These are phyloP conservation scores for Aeoliscus strigatus DNA, from an alignment of 2,797 vertebrate species.

Conservation along the genomic window DNA sequence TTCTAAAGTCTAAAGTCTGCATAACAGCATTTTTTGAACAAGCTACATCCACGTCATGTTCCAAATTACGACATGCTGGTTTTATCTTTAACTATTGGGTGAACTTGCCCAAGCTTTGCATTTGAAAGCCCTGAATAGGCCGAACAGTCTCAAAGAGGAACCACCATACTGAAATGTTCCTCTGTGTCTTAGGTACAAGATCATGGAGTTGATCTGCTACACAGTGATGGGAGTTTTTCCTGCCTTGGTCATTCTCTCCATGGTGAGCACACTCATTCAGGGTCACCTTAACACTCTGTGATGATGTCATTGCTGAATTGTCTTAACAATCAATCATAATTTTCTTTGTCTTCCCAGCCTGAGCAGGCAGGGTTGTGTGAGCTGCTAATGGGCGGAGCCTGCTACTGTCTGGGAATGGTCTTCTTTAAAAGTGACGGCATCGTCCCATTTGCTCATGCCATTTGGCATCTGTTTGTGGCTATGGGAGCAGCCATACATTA, in stretches of 20 bases:
- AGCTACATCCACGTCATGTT: too few relatives aligned
- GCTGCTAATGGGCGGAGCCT: slow-evolving; percentile 85
- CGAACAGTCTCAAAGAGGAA: too few relatives aligned
- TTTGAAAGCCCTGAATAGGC: too few relatives aligned
- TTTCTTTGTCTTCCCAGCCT: slow-evolving; percentile 64
- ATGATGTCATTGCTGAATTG: neutral
- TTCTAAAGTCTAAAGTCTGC: too few relatives aligned
- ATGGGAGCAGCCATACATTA: slow-evolving; percentile 89
- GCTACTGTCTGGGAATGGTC: slow-evolving; percentile 88
- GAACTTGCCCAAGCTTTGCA: too few relatives aligned
- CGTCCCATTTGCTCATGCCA: slow-evolving; percentile 93
- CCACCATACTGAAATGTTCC: neutral
- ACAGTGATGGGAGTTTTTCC: slow-evolving; percentile 90
- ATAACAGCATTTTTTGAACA: too few relatives aligned
- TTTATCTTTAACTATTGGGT: too few relatives aligned
- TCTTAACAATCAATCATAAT: neutral
- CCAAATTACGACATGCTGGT: too few relatives aligned
- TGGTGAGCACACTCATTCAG: slow-evolving; percentile 77
- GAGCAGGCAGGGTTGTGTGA: slow-evolving; percentile 86
- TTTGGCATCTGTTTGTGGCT: slow-evolving; percentile 95
- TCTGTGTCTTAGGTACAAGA: slow-evolving; percentile 82
- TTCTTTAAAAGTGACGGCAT: slow-evolving; percentile 96
- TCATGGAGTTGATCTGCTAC: slow-evolving; percentile 92
- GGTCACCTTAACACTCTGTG: neutral
- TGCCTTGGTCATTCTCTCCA: slow-evolving; percentile 89